Evolutionary conservation across 2,797 vertebrate species (phyloP), one percentile per base, ranked within the genome.

Genomic region (Karalla daura): DNA sequence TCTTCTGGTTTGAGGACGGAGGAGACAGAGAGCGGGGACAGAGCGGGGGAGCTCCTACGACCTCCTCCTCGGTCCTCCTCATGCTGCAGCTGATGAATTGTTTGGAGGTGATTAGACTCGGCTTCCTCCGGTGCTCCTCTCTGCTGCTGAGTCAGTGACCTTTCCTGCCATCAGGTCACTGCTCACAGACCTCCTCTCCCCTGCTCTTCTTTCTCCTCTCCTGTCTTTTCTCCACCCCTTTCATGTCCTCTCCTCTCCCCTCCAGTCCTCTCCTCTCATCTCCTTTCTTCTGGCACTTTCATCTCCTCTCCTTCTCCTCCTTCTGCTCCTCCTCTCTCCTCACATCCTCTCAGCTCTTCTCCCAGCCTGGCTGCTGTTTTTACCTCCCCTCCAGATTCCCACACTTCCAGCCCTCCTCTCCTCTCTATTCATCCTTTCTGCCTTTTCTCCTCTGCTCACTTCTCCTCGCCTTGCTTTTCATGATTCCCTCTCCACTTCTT

Each of bases 81-180:
- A 51, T 47, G 61, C 75, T 53, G 74, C 73, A 83, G 63, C 78
- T 56, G 83, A 81, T 79, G 76, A 74, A 80, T 73, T 59, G 68
- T 74, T 76, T 64, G 73, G 66, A 84, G 78, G 79, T 83, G 79
- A 88, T 89, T 86, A 85, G 74, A 79, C 64, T 58, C 59, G 23
- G 52, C 50, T 53, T 81, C 49, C 70, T 74, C 54, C 68, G 83
- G 84, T 37, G 63, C 69, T 58, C 73, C 25, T 70, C 70, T 23
- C 27, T 70, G 70, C 78, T 80, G 88, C 86, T 84, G 87, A 88
- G 86, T 86, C 85, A 77, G 65, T 88, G 83, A 89, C 88, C 87
- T 91, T 86, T 88, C 61, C 76, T 55, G 72, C 63, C 63, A 69
- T 58, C 32, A 30, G 68, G 71, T 63, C 73, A 70, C 51, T 17